Percentiles rank a stretch among this genome's conserved stretches.
phyloP scores from a whole-genome alignment of 2,888 invertebrate genomes.

The Stratiomys singularior region DNA sequence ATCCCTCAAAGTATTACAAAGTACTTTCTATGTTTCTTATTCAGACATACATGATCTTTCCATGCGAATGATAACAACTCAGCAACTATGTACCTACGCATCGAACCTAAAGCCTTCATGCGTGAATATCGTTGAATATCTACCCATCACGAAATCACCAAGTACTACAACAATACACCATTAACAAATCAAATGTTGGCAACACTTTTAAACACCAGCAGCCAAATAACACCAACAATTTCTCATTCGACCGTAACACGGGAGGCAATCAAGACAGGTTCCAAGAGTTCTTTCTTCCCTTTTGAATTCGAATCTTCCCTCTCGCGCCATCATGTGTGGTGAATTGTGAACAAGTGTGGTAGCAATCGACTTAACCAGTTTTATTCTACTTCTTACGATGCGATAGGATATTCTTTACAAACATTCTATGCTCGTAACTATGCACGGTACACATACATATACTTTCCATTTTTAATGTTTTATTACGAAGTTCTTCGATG shows the following conservation, averaged over 20 bases:
- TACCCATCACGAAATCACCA: too few relatives aligned
- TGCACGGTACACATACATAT: neutral
- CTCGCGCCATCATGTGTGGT: neutral
- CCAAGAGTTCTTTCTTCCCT: conserved; percentile 9
- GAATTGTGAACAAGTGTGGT: neutral
- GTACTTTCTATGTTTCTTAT: too few relatives aligned
- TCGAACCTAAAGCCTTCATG: too few relatives aligned
- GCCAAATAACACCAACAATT: conserved; percentile 13
- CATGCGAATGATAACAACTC: too few relatives aligned
- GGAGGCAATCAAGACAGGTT: conserved; percentile 1
- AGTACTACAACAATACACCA: neutral
- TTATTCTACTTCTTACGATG: neutral
- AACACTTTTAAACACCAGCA: conserved; percentile 4
- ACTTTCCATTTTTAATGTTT: neutral
- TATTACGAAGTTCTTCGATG: neutral
- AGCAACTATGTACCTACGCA: too few relatives aligned
- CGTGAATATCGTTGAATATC: too few relatives aligned
- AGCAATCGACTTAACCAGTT: conserved; percentile 8
- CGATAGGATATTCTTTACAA: neutral
- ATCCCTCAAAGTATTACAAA: too few relatives aligned
- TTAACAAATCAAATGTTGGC: neutral
- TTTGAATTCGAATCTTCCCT: neutral
- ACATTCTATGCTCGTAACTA: neutral
- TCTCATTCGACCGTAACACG: conserved; percentile 21
- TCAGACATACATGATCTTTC: too few relatives aligned